Evolutionary conservation across 2,888 invertebrate genomes (phyloP).

Genomic region (Cosmia trapezina): DNA sequence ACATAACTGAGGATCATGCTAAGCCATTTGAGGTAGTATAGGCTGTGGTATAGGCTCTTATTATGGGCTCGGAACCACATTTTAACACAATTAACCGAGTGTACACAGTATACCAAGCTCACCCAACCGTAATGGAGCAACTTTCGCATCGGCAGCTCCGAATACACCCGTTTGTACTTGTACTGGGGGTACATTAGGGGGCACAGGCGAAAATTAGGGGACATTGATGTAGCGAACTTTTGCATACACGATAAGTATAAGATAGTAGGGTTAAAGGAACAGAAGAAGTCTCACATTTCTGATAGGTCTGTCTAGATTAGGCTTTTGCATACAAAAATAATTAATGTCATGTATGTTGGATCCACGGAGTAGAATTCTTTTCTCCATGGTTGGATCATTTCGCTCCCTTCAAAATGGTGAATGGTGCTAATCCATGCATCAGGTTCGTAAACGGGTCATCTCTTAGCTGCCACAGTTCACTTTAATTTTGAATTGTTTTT

Average conservation of each 20-base stretch:
- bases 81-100: neutral
- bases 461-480: too few species aligned
- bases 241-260: neutral
- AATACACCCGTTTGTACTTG: conserved; percentile 22
- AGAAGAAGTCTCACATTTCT: neutral
- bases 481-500: too few species aligned
- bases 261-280: too few species aligned
- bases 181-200: conserved; percentile 15
- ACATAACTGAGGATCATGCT: too few species aligned
- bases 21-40: too few species aligned
- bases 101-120: neutral
- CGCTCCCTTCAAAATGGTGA: too few species aligned
- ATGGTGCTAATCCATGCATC: too few species aligned
- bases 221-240: neutral
- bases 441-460: too few species aligned
- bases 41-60: neutral
- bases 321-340: neutral
- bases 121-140: conserved; percentile 25
- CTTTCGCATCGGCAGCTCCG: conserved; percentile 38
- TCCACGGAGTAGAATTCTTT: too few species aligned
- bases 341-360: too few species aligned
- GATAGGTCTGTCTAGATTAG: too few species aligned
- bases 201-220: neutral
- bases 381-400: too few species aligned
- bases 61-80: neutral